phyloP scores from a whole-genome alignment of 2,888 invertebrate genomes.

The Hyalella azteca region DNA sequence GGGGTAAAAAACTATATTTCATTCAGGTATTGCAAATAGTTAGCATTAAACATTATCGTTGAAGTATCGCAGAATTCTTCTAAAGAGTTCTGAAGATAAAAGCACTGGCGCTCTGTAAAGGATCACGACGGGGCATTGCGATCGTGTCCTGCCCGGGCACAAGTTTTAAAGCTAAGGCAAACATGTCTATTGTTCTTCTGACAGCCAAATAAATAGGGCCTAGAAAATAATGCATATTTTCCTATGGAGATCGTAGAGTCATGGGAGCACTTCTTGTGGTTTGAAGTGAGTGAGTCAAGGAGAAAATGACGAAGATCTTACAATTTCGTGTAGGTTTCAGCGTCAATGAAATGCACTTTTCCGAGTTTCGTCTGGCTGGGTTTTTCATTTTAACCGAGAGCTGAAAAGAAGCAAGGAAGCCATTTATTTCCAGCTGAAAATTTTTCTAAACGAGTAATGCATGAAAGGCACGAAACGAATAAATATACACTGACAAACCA shows the following conservation, averaged over 20 bases:
- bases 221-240: slow-evolving; percentile 25
- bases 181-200: slow-evolving; percentile 33
- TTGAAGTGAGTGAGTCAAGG: not conserved
- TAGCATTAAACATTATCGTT: slow-evolving; percentile 30
- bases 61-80: slow-evolving; percentile 23
- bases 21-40: slow-evolving; percentile 17
- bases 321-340: too few species aligned
- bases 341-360: too few species aligned
- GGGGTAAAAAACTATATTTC: slow-evolving; percentile 8
- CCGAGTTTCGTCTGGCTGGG: too few species aligned
- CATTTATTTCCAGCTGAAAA: too few species aligned
- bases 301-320: not conserved
- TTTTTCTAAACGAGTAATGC: too few species aligned
- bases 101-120: not conserved
- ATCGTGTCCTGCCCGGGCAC: slow-evolving; percentile 9
- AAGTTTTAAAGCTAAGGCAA: slow-evolving; percentile 24
- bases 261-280: not conserved
- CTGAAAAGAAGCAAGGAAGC: too few species aligned
- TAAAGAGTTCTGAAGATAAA: not conserved
- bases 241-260: not conserved
- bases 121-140: not conserved
- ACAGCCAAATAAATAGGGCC: slow-evolving; percentile 28
- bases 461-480: too few species aligned
- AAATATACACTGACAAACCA: too few species aligned
- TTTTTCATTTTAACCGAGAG: too few species aligned